Base-by-base conservation (phyloP, 2,113 vertebrate species). In the Sapayoa aenigma region DNA sequence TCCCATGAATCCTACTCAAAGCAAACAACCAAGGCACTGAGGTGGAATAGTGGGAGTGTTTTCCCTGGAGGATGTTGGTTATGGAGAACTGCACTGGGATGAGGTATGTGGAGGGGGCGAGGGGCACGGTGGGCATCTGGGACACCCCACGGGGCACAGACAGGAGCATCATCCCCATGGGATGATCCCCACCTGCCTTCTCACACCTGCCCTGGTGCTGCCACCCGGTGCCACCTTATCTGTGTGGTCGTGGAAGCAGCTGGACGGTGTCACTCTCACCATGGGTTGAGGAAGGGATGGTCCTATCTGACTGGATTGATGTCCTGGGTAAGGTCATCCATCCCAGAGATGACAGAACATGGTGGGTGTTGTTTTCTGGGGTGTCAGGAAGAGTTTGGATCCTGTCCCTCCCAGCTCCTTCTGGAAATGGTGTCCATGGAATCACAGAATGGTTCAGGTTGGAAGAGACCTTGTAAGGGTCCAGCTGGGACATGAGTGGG, bases 31-130 rank as follows among this genome's bases (percentile, higher is more conserved):
- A 20, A 23, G 56, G 13, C 58, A 49, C 18, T 11, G 7, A 35
- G 50, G 16, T 0, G 0, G 35, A 56, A 14, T 14, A 79, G 35
- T 0, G 1, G 11, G 42, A 42, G 25, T 31, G 30, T 42, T 65
- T 72, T 56, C 35, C 2, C 1, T 37, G 59, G 50, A 72, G 17
- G 1, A 0, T 49, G 31, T 27, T 35, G 21, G 25, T 42, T 30
- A 25, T 65, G 58, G 49, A 56, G 16, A 63, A 12, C n/a, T 62
- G 28, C 66, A 25, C 21, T 2, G 11, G 24, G 10, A 20, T 30
- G 41, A 24, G n/a, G 53, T 20, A 46, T 23, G 59, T 20, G 42
- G 13, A 1, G 9, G 8, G 4, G 8, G 41, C 20, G 55, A 35
- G n/a, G 42, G 16, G 16, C 42, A 44, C 13, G 10, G 15, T 16